These are phyloP conservation scores for Diplolepis rosae DNA, from an alignment of 2,888 invertebrate species.

Conservation along the genomic window DNA sequence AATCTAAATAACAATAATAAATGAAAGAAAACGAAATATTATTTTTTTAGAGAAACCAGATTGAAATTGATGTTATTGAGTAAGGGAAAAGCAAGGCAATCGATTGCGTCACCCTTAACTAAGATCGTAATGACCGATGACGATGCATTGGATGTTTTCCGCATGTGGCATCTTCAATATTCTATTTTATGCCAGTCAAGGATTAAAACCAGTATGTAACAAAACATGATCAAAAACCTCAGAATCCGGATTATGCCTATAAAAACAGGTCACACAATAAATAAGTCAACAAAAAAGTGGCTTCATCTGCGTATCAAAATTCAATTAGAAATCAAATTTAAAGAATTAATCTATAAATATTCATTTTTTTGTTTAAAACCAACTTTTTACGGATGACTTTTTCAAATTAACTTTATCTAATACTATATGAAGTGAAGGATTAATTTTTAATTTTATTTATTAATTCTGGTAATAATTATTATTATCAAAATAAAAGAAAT, in stretches of 20 bases:
- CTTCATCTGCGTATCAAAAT: no score
- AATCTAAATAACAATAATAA: background rate
- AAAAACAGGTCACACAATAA: constrained; percentile 8
- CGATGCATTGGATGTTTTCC: constrained; percentile 20
- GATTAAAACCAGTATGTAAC: constrained; percentile 22
- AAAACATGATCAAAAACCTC: constrained; percentile 7
- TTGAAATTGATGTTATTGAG: background rate
- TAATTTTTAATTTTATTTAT: no score
- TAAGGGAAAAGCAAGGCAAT: constrained; percentile 3
- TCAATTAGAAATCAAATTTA: no score
- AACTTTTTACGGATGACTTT: no score
- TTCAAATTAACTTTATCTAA: no score
- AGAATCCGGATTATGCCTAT: background rate
- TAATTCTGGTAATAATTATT: no score
- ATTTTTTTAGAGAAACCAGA: background rate
- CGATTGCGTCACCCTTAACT: constrained; percentile 14
- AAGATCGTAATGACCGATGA: constrained; percentile 7
- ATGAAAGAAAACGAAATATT: background rate
- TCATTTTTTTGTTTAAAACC: no score
- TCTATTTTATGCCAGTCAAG: constrained; percentile 15
- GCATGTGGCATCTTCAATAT: constrained; percentile 15
- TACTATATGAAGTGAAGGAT: no score
- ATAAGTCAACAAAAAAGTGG: no score
- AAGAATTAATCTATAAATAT: no score
- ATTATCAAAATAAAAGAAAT: no score